A percentile compares a stretch with the other conserved stretches of the same genome.
Conservation (phyloP, 2,888 invertebrate genomes). For the Tetragonula carbonaria region DNA sequence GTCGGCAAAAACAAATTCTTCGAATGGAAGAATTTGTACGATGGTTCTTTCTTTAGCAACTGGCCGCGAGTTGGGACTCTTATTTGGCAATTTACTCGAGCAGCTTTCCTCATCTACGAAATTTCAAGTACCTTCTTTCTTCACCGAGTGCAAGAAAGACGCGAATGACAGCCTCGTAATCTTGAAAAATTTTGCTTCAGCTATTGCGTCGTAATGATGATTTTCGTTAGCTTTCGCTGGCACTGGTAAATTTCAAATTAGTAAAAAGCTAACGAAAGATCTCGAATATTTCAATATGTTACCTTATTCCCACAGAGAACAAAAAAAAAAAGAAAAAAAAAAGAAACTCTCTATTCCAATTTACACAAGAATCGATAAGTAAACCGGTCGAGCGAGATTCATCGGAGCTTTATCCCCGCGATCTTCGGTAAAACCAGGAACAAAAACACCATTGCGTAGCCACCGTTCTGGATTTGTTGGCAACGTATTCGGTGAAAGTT, state of each 20-base stretch:
- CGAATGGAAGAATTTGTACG: not conserved
- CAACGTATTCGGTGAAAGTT: conserved; percentile 46
- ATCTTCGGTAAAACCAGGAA: conserved; percentile 7
- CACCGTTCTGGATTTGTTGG: not conserved
- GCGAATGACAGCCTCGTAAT: not conserved
- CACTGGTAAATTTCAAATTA: no score
- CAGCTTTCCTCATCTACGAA: not conserved
- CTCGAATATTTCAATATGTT: no score
- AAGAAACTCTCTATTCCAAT: not conserved
- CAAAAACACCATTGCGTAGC: conserved; percentile 3
- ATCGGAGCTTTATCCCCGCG: not conserved
- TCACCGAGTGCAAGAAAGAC: not conserved
- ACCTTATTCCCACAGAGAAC: not conserved
- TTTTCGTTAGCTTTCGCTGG: not conserved
- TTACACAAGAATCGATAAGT: not conserved
- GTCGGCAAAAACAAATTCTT: not conserved
- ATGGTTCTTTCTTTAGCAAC: not conserved
- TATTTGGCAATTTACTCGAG: not conserved
- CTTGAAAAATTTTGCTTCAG: not conserved
- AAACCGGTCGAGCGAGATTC: not conserved
- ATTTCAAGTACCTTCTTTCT: not conserved
- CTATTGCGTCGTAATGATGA: not conserved
- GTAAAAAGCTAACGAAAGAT: no score
- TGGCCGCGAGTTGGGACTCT: not conserved
- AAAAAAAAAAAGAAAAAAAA: no score